A percentile compares a stretch with the other conserved stretches of the same genome.
phyloP scores from a whole-genome alignment of 2,797 vertebrate genomes.

The Sebastes variabilis region DNA sequence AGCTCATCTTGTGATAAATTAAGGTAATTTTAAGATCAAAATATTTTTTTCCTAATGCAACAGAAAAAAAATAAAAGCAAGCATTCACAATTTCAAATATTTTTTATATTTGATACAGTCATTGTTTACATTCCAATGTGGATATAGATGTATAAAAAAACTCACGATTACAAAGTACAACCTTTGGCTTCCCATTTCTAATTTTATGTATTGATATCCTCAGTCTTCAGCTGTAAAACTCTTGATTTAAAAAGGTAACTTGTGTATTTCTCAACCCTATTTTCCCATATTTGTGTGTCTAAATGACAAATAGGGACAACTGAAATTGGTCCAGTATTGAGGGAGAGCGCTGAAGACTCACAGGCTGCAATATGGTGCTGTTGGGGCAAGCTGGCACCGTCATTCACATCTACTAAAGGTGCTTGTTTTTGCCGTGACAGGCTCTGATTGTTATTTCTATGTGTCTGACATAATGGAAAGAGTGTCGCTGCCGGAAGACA shows the following conservation, averaged over 20 bases:
- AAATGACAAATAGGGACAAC: too few species aligned
- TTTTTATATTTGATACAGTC: constrained; percentile 24
- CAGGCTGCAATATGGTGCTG: too few species aligned
- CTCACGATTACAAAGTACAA: background rate
- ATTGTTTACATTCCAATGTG: constrained; percentile 3
- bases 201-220: background rate
- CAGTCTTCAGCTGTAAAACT: background rate
- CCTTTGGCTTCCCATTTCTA: background rate
- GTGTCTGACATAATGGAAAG: too few species aligned
- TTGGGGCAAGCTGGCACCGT: too few species aligned
- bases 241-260: background rate
- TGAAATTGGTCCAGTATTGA: too few species aligned
- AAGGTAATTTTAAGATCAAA: background rate
- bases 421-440: too few species aligned
- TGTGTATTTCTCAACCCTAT: too few species aligned
- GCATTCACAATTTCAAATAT: background rate
- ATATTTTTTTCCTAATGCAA: background rate
- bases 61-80: background rate
- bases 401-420: too few species aligned
- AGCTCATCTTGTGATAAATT: background rate
- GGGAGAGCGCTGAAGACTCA: too few species aligned
- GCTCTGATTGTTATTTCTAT: too few species aligned
- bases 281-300: too few species aligned
- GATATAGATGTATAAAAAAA: constrained; percentile 13
- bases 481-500: too few species aligned